A percentile compares a stretch with the other conserved stretches of the same genome.
Evolutionary conservation across 2,797 vertebrate species (phyloP).

Genomic region (Limnodromus scolopaceus): DNA sequence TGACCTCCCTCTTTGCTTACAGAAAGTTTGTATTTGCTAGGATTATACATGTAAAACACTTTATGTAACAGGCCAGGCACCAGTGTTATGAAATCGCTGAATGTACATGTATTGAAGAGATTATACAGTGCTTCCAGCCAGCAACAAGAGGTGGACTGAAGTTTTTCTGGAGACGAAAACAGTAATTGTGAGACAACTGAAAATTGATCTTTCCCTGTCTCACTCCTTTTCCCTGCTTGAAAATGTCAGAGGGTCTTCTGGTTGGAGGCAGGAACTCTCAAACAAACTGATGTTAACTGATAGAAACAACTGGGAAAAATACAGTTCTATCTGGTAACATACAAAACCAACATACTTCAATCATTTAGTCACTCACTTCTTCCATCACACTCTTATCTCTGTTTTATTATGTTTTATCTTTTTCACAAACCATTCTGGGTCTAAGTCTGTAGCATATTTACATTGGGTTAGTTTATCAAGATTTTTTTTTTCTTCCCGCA

Average conservation of each 20-base stretch:
- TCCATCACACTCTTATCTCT: slow-evolving; percentile 10
- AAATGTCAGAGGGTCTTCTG: neutral
- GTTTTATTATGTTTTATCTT: slow-evolving; percentile 36
- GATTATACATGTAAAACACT: neutral
- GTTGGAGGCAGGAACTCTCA: neutral
- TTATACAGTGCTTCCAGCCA: neutral
- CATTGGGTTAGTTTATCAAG: neutral
- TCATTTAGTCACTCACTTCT: neutral
- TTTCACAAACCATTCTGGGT: neutral
- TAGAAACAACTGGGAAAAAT: neutral
- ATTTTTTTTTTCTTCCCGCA: neutral
- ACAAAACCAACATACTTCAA: neutral
- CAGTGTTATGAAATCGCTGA: neutral
- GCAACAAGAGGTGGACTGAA: neutral
- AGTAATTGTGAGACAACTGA: neutral
- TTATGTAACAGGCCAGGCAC: neutral
- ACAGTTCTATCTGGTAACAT: neutral
- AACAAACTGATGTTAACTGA: neutral
- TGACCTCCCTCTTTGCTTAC: neutral
- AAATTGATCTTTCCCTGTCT: neutral
- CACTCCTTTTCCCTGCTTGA: neutral
- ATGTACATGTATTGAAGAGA: neutral
- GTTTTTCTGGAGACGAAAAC: neutral
- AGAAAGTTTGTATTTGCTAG: neutral
- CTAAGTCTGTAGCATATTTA: neutral